Evolutionary conservation across 1,140 invertebrate species (phyloP).

Genomic region (Leguminivora glycinivorella): DNA sequence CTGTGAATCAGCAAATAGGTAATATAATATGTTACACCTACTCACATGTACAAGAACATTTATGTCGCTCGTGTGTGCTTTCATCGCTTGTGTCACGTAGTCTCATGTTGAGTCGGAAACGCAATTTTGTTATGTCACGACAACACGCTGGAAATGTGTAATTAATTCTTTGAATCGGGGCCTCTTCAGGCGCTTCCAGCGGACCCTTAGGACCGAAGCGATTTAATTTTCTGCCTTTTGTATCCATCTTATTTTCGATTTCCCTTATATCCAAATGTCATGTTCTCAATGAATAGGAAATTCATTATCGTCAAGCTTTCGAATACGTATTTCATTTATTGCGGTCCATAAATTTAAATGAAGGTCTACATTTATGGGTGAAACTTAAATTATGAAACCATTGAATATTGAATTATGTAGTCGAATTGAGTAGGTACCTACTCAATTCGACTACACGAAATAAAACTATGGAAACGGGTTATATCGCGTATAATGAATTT

Average conservation of each 20-base stretch:
- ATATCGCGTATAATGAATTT: too few relatives aligned
- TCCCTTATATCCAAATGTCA: neutral
- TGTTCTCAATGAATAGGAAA: neutral
- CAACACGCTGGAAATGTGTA: slow-evolving; percentile 20
- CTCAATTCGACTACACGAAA: too few relatives aligned
- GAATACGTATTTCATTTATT: too few relatives aligned
- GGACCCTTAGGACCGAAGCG: neutral
- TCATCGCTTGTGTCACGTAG: neutral
- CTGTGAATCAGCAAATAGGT: too few relatives aligned
- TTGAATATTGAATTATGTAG: too few relatives aligned
- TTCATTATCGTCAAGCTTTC: neutral
- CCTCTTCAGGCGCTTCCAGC: neutral
- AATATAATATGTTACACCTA: too few relatives aligned
- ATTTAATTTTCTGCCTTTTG: slow-evolving; percentile 19
- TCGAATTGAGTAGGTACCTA: too few relatives aligned
- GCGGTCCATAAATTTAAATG: neutral
- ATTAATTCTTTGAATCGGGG: slow-evolving; percentile 30
- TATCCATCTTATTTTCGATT: slow-evolving; percentile 12
- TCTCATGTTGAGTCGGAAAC: slow-evolving; percentile 11
- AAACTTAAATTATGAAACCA: too few relatives aligned
- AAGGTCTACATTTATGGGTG: neutral
- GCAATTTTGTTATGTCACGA: slow-evolving; percentile 10
- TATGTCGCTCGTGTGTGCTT: neutral
- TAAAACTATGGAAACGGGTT: too few relatives aligned
- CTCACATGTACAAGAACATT: neutral